Conservation (phyloP, 2,113 vertebrate genomes). For the Phalacrocorax pelagicus region DNA sequence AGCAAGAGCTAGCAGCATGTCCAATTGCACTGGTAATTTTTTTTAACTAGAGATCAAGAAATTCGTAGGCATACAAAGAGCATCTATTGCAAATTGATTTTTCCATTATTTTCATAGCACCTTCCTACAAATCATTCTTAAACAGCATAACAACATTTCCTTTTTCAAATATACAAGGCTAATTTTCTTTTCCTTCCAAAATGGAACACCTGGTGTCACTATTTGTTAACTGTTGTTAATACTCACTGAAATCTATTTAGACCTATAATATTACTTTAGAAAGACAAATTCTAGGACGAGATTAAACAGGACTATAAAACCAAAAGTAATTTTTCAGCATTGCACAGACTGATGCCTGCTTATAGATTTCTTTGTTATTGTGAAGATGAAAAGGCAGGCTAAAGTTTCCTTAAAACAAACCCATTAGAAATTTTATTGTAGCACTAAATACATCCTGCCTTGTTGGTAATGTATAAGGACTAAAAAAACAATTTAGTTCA, state of each 20-base stretch:
- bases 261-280: conserved; percentile 31
- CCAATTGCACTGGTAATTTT: not conserved
- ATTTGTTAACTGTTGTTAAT: not conserved
- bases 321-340: conserved; percentile 34
- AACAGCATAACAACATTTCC: not conserved
- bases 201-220: not conserved
- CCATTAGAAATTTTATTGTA: conserved; percentile 40
- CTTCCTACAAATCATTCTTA: not conserved
- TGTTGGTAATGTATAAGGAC: not conserved
- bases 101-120: not conserved
- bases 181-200: conserved; percentile 16
- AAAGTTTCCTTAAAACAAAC: conserved; percentile 35
- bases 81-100: not conserved
- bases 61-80: not conserved
- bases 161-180: not conserved
- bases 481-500: not conserved
- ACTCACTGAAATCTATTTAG: conserved; percentile 34
- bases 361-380: conserved; percentile 33
- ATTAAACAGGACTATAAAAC: conserved; percentile 42
- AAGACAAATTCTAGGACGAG: conserved; percentile 42
- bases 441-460: conserved; percentile 36
- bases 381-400: conserved; percentile 38
- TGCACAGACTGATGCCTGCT: conserved; percentile 11
- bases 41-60: not conserved
- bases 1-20: not conserved